Evolutionary conservation across 1,140 invertebrate genomes (phyloP).

Genomic region (Calliphora vicina): DNA sequence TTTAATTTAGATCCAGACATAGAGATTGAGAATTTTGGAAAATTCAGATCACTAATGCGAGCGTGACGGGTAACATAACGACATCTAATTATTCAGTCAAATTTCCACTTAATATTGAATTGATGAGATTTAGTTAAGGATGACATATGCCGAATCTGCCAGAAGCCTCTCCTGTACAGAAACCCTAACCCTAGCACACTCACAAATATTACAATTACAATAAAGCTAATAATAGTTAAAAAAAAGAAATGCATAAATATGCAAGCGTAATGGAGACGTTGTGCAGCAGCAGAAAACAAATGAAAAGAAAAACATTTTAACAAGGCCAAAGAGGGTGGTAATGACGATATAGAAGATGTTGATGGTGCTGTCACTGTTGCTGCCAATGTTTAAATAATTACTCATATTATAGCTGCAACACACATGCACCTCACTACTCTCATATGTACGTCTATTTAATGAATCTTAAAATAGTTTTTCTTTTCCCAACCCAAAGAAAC

Average conservation of each 20-base stretch:
- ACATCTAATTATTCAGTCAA: no score
- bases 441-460: neutral
- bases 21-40: no score
- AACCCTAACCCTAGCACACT: neutral
- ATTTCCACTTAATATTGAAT: no score
- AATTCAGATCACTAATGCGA: no score
- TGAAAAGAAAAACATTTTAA: neutral
- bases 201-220: slow-evolving; percentile 26
- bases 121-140: no score
- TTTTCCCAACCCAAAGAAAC: neutral
- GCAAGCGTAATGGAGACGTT: neutral
- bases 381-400: neutral
- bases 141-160: no score
- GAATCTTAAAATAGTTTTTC: neutral
- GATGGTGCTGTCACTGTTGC: neutral
- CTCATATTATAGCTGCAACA: neutral
- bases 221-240: slow-evolving; percentile 21
- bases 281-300: neutral
- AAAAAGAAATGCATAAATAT: neutral
- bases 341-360: neutral
- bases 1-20: no score
- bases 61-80: no score
- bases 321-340: neutral
- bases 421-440: neutral
- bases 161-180: no score